Conservation (phyloP, 2,797 vertebrate genomes). For the Takifugu rubripes region DNA sequence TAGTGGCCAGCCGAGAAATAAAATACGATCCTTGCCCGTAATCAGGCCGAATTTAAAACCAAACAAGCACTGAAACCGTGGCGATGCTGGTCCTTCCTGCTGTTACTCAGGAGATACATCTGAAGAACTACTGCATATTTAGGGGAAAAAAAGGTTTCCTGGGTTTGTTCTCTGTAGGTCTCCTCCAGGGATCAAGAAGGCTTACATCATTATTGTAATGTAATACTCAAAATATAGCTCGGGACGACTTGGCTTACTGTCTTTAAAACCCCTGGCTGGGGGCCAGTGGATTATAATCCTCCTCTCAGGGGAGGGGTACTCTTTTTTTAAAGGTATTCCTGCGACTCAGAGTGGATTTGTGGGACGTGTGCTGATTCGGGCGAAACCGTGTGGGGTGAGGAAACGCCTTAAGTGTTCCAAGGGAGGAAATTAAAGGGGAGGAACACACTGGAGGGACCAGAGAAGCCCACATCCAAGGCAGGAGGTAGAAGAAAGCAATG, state of each 20-base stretch:
- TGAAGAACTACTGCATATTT: not conserved
- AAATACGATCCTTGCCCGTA: no score
- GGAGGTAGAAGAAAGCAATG: conserved; percentile 21
- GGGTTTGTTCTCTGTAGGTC: not conserved
- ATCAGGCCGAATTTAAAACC: no score
- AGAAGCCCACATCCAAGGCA: conserved; percentile 31
- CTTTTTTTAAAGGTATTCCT: conserved; percentile 43
- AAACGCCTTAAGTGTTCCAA: conserved; percentile 43
- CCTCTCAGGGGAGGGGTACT: conserved; percentile 28
- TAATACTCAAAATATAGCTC: conserved; percentile 21
- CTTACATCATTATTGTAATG: conserved; percentile 33
- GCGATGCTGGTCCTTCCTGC: no score
- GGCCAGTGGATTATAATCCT: conserved; percentile 50
- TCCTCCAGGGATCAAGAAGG: conserved; percentile 5
- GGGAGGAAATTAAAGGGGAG: conserved; percentile 36
- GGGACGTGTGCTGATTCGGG: conserved; percentile 37
- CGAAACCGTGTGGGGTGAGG: conserved; percentile 51
- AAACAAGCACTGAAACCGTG: no score
- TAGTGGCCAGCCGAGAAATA: no score
- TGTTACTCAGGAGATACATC: no score
- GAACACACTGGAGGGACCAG: conserved; percentile 32
- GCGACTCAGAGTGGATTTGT: conserved; percentile 41
- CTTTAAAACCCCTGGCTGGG: conserved; percentile 34
- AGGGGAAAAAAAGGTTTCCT: not conserved
- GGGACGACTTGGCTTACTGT: conserved; percentile 17